A percentile compares a stretch with the other conserved stretches of the same genome.
Conservation (phyloP, 2,888 invertebrate genomes). For the Parochlus steinenii region DNA sequence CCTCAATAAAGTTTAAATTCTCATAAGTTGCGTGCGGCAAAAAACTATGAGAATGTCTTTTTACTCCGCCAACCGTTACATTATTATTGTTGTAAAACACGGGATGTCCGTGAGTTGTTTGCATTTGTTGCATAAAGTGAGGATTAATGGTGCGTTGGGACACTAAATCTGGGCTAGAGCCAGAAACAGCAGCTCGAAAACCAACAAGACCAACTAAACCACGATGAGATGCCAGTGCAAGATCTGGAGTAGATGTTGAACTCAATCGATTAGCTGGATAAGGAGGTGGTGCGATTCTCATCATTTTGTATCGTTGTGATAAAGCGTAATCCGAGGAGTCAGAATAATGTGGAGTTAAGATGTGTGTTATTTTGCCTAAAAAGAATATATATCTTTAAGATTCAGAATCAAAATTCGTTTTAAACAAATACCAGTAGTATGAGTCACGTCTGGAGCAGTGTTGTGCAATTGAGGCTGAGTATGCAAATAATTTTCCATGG, state of each 20-base stretch:
- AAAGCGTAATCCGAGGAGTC: slow-evolving; percentile 19
- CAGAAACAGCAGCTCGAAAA: slow-evolving; percentile 38
- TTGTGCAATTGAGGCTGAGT: slow-evolving; percentile 23
- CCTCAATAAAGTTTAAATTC: slow-evolving; percentile 42
- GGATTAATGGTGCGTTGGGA: slow-evolving; percentile 46
- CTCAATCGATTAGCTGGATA: slow-evolving; percentile 62
- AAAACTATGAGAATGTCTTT: slow-evolving; percentile 27
- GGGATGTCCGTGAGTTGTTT: slow-evolving; percentile 8
- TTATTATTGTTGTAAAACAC: slow-evolving; percentile 5
- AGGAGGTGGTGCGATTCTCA: slow-evolving; percentile 46
- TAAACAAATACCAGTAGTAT: slow-evolving; percentile 27
- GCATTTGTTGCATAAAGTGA: slow-evolving; percentile 6
- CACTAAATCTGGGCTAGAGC: slow-evolving; percentile 62
- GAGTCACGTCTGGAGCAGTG: slow-evolving; percentile 53
- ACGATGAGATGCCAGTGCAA: slow-evolving; percentile 55
- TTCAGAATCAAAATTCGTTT: slow-evolving; percentile 13
- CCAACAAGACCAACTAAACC: slow-evolving; percentile 22
- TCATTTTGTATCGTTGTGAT: slow-evolving; percentile 26
- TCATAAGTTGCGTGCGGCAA: slow-evolving; percentile 53
- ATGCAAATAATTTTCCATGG: slow-evolving; percentile 19
- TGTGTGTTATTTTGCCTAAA: not conserved
- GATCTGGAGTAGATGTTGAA: slow-evolving; percentile 70
- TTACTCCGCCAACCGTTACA: not conserved
- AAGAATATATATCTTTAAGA: slow-evolving; percentile 19
- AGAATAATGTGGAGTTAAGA: slow-evolving; percentile 4